phyloP scores from a whole-genome alignment of 2,797 vertebrate genomes.

The Phoebastria nigripes region DNA sequence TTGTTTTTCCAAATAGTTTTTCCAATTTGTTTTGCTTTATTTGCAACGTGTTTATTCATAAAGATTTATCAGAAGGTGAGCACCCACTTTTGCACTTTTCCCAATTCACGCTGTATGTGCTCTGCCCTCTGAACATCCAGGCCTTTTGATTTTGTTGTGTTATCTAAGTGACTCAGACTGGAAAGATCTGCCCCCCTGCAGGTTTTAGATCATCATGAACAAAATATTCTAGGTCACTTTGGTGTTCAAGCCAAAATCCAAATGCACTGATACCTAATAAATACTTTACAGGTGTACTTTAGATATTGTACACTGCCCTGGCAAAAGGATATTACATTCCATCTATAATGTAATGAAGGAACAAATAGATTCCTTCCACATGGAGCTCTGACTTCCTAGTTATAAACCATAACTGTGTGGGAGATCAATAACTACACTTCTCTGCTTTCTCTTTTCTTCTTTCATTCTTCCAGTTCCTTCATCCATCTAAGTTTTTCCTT shows the following conservation, averaged over 20 bases:
- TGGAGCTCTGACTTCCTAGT: background rate
- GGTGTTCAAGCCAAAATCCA: background rate
- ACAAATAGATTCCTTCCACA: background rate
- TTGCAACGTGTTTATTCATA: background rate
- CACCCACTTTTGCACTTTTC: background rate
- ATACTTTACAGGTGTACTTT: background rate
- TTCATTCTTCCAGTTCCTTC: background rate
- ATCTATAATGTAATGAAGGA: background rate
- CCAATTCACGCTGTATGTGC: rapidly evolving
- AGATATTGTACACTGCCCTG: background rate
- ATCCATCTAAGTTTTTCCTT: background rate
- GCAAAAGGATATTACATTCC: background rate
- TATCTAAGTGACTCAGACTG: background rate
- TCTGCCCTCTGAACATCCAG: background rate
- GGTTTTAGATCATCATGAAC: background rate
- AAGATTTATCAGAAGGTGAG: background rate
- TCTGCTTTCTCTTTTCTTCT: background rate
- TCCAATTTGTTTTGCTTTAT: background rate
- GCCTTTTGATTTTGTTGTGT: background rate
- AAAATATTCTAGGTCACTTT: background rate
- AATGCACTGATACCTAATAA: background rate
- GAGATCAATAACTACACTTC: background rate
- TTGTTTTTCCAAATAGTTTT: background rate
- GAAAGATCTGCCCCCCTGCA: background rate
- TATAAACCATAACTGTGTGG: background rate